Evolutionary conservation across 2,888 invertebrate genomes (phyloP).

Genomic region (Yponomeuta malinellus): DNA sequence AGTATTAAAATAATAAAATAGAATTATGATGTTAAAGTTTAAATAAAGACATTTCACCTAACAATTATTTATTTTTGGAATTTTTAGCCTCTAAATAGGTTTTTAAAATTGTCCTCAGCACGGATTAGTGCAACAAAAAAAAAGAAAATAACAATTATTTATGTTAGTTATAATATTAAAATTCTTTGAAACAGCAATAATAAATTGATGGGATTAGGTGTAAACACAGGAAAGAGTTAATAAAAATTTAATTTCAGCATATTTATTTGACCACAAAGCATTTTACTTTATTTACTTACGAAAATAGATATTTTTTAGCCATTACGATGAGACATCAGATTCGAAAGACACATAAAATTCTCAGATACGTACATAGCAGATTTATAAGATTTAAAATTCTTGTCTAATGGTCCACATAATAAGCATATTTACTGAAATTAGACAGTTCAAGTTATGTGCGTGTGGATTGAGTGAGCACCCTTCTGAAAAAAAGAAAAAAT

Average conservation of each 20-base stretch:
- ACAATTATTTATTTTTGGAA: background rate
- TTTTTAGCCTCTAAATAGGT: no score
- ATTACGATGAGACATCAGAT: background rate
- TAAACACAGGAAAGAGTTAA: background rate
- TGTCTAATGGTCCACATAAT: no score
- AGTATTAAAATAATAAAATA: background rate
- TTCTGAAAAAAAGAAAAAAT: no score
- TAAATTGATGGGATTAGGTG: background rate
- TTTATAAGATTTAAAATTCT: no score
- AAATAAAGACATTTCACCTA: background rate
- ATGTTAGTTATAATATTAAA: background rate
- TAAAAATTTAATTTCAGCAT: background rate
- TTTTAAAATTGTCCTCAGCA: no score
- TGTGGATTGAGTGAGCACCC: no score
- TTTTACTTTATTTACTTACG: background rate
- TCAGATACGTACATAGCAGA: no score
- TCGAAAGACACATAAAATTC: no score
- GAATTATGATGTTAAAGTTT: background rate
- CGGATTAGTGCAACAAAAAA: no score
- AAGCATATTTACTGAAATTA: no score
- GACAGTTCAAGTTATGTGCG: no score
- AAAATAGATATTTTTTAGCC: background rate
- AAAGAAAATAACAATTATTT: background rate
- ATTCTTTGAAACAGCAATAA: background rate
- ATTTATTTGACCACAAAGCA: background rate